Evolutionary conservation across 2,113 vertebrate genomes (phyloP).

Genomic region (Pardalotus punctatus): DNA sequence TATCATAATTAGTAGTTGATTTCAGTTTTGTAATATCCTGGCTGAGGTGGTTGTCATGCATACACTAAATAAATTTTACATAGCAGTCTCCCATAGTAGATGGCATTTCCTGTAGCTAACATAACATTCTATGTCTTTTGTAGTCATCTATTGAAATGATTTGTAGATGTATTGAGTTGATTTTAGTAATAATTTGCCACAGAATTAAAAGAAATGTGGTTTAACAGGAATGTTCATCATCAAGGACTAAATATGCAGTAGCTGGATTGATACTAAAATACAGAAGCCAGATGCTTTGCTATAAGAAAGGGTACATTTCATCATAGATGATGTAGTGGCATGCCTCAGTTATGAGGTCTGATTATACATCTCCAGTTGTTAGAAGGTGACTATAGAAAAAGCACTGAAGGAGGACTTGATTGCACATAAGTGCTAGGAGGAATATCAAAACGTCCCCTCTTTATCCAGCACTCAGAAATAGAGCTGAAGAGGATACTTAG

Average conservation of each 20-base stretch:
- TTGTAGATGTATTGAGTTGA: neutral
- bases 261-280: neutral
- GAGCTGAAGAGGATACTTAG: neutral
- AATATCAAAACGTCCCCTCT: neutral
- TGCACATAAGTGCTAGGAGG: neutral
- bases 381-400: neutral
- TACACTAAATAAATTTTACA: conserved; percentile 61
- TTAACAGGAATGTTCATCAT: neutral
- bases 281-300: neutral
- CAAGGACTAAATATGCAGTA: neutral
- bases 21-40: conserved; percentile 21
- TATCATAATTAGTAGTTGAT: conserved; percentile 44
- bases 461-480: neutral
- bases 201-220: conserved; percentile 25
- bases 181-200: neutral
- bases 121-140: neutral
- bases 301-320: neutral
- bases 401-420: neutral
- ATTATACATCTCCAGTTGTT: conserved; percentile 20
- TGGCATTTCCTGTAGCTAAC: conserved; percentile 11
- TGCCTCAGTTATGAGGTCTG: neutral
- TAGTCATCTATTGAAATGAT: neutral
- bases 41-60: conserved; percentile 19
- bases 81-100: neutral
- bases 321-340: neutral